A percentile compares a stretch with the other conserved stretches of the same genome.
Evolutionary conservation across 2,888 invertebrate genomes (phyloP).

Genomic region (Cephonodes hylas): DNA sequence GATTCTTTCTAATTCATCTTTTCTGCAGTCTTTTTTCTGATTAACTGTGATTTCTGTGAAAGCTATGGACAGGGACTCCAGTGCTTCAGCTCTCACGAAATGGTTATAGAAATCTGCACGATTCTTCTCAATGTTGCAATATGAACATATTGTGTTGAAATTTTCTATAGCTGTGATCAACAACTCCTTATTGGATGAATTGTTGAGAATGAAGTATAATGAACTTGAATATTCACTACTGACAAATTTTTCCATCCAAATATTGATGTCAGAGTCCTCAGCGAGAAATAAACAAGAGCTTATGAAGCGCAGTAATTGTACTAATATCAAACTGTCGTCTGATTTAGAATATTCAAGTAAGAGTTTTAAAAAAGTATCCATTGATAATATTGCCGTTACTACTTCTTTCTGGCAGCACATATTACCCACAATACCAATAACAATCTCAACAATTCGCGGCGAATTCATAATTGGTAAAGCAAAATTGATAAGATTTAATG

Average conservation of each 20-base stretch:
- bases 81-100: slow-evolving; percentile 57
- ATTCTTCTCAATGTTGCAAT: slow-evolving; percentile 54
- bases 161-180: slow-evolving; percentile 81
- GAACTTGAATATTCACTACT: slow-evolving; percentile 77
- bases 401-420: slow-evolving; percentile 86
- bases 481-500: slow-evolving; percentile 83
- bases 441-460: slow-evolving; percentile 87
- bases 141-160: slow-evolving; percentile 78
- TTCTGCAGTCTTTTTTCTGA: slow-evolving; percentile 47
- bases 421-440: slow-evolving; percentile 92
- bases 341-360: slow-evolving; percentile 80
- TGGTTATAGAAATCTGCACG: slow-evolving; percentile 55
- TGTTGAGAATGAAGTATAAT: slow-evolving; percentile 86
- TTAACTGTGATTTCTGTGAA: slow-evolving; percentile 55
- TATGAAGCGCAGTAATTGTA: slow-evolving; percentile 87
- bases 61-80: slow-evolving; percentile 53
- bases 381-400: slow-evolving; percentile 78
- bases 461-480: slow-evolving; percentile 80
- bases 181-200: slow-evolving; percentile 85
- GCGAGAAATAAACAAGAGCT: slow-evolving; percentile 76
- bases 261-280: slow-evolving; percentile 60
- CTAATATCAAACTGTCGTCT: slow-evolving; percentile 86
- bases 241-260: slow-evolving; percentile 73
- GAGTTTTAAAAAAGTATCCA: slow-evolving; percentile 79
- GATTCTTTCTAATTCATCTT: slow-evolving; percentile 61